Percentiles rank a stretch among this genome's conserved stretches.
phyloP scores from a whole-genome alignment of 2,888 invertebrate genomes.

The Ganaspis brasiliensis region DNA sequence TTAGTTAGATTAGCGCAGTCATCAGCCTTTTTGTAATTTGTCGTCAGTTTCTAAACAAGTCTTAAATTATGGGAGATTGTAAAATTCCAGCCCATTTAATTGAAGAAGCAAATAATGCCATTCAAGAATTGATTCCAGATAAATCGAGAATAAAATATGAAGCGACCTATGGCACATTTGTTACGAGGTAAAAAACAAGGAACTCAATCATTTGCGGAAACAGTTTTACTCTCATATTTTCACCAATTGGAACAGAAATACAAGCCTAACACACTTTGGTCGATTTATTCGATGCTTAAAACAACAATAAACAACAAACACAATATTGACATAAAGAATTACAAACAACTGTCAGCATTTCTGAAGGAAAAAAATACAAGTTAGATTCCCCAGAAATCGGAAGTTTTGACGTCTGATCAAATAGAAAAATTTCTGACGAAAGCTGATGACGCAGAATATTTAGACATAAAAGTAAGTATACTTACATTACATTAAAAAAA shows the following conservation, averaged over 20 bases:
- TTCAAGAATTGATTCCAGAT: slow-evolving; percentile 45
- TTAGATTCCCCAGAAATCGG: slow-evolving; percentile 60
- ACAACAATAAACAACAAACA: slow-evolving; percentile 55
- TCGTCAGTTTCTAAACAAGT: no score
- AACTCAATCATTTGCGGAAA: slow-evolving; percentile 45
- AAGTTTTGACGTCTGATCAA: slow-evolving; percentile 58
- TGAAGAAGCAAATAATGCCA: background rate
- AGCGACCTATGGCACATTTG: slow-evolving; percentile 46
- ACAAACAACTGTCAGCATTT: slow-evolving; percentile 55
- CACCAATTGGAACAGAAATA: slow-evolving; percentile 49
- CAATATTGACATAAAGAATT: slow-evolving; percentile 56
- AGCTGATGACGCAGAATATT: slow-evolving; percentile 47
- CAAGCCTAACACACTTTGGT: slow-evolving; percentile 47
- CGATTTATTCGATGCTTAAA: slow-evolving; percentile 58
- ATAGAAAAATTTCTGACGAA: slow-evolving; percentile 58
- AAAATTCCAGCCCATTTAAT: background rate
- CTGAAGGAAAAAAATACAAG: slow-evolving; percentile 56
- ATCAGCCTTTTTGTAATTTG: no score
- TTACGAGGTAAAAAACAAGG: slow-evolving; percentile 49
- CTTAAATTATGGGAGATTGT: background rate
- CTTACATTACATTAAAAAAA: background rate
- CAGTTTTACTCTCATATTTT: slow-evolving; percentile 54
- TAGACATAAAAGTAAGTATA: slow-evolving; percentile 42
- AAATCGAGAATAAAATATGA: slow-evolving; percentile 48
- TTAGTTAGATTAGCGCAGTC: no score